Conservation (phyloP, 2,113 vertebrate genomes). For the Hiodon tergisus region DNA sequence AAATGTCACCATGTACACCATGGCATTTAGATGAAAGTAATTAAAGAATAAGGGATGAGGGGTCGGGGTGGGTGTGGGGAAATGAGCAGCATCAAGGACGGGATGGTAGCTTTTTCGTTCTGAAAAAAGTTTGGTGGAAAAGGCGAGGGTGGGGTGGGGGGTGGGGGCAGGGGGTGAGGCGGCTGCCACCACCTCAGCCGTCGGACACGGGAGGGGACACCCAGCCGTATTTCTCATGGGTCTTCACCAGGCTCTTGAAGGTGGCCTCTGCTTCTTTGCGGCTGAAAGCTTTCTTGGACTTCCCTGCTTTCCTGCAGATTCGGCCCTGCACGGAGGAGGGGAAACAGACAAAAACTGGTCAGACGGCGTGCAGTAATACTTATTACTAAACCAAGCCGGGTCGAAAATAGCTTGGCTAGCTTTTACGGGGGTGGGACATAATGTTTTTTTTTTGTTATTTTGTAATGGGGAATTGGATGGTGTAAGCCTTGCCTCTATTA, state of each 20-base stretch:
- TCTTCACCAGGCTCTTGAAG: conserved; percentile 99
- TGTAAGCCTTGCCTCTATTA: too few relatives aligned
- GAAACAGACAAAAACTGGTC: background rate
- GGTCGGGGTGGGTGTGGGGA: conserved; percentile 1
- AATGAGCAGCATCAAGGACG: conserved; percentile 59
- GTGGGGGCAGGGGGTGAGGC: background rate
- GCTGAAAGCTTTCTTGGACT: conserved; percentile 99
- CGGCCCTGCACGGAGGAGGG: conserved; percentile 71
- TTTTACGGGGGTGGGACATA: too few relatives aligned
- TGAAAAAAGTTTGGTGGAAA: conserved; percentile 46
- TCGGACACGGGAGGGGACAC: conserved; percentile 95
- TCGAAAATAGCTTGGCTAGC: too few relatives aligned
- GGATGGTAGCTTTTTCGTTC: conserved; percentile 60
- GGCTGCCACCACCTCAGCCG: conserved; percentile 67
- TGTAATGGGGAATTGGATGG: too few relatives aligned
- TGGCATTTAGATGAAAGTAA: conserved; percentile 66
- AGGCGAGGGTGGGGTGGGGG: background rate
- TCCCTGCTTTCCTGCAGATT: conserved; percentile 97
- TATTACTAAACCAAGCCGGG: too few relatives aligned
- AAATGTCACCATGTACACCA: conserved; percentile 67
- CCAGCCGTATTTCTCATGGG: conserved; percentile 99
- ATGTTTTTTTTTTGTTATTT: too few relatives aligned
- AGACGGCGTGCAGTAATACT: background rate
- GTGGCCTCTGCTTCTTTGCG: conserved; percentile 98
- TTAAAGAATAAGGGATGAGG: conserved; percentile 63